Evolutionary conservation across 2,113 vertebrate species (phyloP), one percentile per base, ranked within the genome.

Genomic region (Mesoclemmys tuberculata): DNA sequence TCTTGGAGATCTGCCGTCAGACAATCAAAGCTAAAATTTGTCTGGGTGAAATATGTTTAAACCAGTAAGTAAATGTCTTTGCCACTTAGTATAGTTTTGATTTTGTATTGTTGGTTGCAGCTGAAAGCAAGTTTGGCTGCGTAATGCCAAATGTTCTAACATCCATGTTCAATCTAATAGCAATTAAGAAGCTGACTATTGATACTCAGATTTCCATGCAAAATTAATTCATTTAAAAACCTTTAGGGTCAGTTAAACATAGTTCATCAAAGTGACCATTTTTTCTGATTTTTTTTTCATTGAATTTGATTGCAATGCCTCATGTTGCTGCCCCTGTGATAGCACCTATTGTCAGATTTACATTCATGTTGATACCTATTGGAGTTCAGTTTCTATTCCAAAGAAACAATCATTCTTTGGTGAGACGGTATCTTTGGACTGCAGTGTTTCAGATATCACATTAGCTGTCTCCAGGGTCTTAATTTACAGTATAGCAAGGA

Each of bases 31-130:
- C 0, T 0, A 95, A 95, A 87, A 88, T 93, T 95, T 94, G 58
- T 88, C 90, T 88, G 41, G 94, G 94, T 90, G 54, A 58, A 82
- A 56, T 82, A 31, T 82, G 56, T 56, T 56, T 54, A 81, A 97
- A 77, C 51, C 2, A 1, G 79, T 94, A 93, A 95, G 93, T 81
- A 95, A 97, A 97, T 82, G 56, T 51, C 95, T 92, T 89, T 95
- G 83, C 46, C 85, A 71, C 89, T 94, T 95, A 81, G 54, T 24
- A 90, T 71, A 27, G 74, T 52, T 41, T 54, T 41, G 74, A 84
- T 88, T 61, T 19, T 29, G 10, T 48, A 61, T 55, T 74, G 38
- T 82, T 79, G 85, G 35, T 21, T 89, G 80, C 81, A 92, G 56
- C 86, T 88, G 84, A 88, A 87, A 95, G n/a, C 18, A 29, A 51